phyloP scores from a whole-genome alignment of 2,888 invertebrate species.

The Lottia gigantea region DNA sequence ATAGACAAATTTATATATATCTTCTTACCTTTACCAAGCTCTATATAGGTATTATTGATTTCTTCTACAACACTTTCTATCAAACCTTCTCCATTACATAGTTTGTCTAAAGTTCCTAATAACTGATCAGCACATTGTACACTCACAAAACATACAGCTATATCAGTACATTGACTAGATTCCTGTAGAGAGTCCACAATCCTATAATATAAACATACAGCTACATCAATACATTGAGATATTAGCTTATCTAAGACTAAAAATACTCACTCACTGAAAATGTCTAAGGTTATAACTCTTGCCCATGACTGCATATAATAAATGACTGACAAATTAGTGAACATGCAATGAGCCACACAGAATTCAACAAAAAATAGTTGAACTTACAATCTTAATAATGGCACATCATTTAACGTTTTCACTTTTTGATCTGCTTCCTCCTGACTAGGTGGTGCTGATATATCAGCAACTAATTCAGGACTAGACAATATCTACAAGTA shows the following conservation, averaged over 20 bases:
- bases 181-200: constrained; percentile 94
- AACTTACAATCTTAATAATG: constrained; percentile 25
- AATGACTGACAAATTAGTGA: too few relatives aligned
- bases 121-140: constrained; percentile 73
- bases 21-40: constrained; percentile 22
- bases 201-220: constrained; percentile 71
- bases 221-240: constrained; percentile 81
- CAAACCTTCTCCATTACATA: constrained; percentile 81
- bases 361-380: too few relatives aligned
- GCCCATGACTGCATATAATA: too few relatives aligned
- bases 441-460: constrained; percentile 73
- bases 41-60: constrained; percentile 16
- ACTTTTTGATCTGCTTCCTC: constrained; percentile 10
- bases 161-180: constrained; percentile 84
- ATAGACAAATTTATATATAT: background rate
- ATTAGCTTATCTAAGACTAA: too few relatives aligned
- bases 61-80: constrained; percentile 14
- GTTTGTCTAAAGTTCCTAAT: constrained; percentile 83
- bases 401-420: constrained; percentile 23
- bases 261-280: too few relatives aligned
- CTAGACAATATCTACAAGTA: constrained; percentile 75
- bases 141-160: constrained; percentile 68
- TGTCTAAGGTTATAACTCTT: too few relatives aligned
- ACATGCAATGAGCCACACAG: too few relatives aligned
- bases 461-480: constrained; percentile 83